A percentile compares a stretch with the other conserved stretches of the same genome.
These are phyloP conservation scores for Ephydatia muelleri DNA, from an alignment of 37 sponge, comb jelly and placozoan species.

Conservation along the genomic window DNA sequence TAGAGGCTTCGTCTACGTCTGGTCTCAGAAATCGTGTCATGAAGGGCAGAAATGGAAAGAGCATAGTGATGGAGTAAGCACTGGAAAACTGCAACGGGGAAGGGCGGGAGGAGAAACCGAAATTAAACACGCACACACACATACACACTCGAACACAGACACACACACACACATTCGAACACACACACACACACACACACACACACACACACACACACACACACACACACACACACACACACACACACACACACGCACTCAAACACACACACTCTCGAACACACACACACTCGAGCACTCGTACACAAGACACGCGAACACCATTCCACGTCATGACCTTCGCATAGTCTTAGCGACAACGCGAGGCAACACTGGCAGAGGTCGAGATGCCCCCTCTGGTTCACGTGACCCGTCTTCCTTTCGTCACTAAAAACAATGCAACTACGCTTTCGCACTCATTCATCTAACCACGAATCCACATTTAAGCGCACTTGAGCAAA, in stretches of 20 bases:
- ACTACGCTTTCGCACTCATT: neutral
- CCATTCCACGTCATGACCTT: too few relatives aligned
- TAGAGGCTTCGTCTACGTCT: constrained; percentile 19
- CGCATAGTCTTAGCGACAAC: too few relatives aligned
- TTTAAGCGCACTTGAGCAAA: too few relatives aligned
- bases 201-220: neutral
- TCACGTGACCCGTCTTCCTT: too few relatives aligned
- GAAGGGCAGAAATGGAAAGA: constrained; percentile 90
- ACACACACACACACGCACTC: neutral
- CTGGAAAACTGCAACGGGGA: constrained; percentile 55
- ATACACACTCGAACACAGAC: too few relatives aligned
- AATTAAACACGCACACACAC: too few relatives aligned
- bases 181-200: neutral
- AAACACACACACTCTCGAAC: neutral
- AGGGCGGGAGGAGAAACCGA: neutral
- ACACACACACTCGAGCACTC: neutral
- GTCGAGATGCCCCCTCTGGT: too few relatives aligned
- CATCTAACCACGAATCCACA: too few relatives aligned
- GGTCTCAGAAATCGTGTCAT: constrained; percentile 76
- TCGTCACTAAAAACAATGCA: too few relatives aligned
- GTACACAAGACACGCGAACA: too few relatives aligned
- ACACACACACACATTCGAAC: neutral
- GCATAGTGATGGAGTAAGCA: constrained; percentile 73
- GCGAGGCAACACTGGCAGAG: too few relatives aligned
- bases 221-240: too few relatives aligned